These are phyloP conservation scores for Argyresthia albistria DNA, from an alignment of 2,888 invertebrate genomes.

Conservation along the genomic window DNA sequence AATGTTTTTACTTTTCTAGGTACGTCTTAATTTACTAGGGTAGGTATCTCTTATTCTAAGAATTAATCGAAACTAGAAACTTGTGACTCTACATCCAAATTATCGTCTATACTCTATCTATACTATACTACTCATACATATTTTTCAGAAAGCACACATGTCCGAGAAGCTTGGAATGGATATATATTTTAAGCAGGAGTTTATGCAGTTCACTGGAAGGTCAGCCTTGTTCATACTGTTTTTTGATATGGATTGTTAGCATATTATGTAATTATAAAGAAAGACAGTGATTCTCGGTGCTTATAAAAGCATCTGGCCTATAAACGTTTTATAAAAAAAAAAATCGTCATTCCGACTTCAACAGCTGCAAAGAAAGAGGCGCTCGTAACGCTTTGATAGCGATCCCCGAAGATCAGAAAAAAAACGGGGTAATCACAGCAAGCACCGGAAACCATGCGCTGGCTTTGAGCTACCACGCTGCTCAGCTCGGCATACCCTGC, in stretches of 20 bases:
- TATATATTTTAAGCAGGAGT: constrained; percentile 93
- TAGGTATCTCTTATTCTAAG: too few species aligned
- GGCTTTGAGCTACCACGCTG: constrained; percentile 81
- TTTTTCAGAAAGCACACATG: constrained; percentile 80
- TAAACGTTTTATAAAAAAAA: neutral
- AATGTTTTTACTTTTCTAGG: too few species aligned
- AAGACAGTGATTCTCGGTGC: neutral
- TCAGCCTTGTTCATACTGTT: neutral
- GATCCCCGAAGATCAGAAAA: constrained; percentile 80
- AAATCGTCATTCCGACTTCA: neutral
- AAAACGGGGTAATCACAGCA: constrained; percentile 87
- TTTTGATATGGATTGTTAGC: neutral
- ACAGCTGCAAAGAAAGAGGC: constrained; percentile 94
- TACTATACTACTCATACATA: too few species aligned
- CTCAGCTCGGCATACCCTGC: constrained; percentile 77
- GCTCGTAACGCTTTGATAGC: constrained; percentile 86
- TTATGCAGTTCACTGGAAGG: constrained; percentile 93
- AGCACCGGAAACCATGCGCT: constrained; percentile 95
- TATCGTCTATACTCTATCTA: too few species aligned
- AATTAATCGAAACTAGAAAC: neutral
- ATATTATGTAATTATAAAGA: too few species aligned
- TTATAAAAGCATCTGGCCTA: neutral
- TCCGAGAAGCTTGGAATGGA: constrained; percentile 86
- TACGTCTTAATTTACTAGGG: too few species aligned
- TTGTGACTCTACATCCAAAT: too few species aligned